Percentiles rank a stretch among this genome's conserved stretches.
Evolutionary conservation across 1,140 invertebrate genomes (phyloP).

Genomic region (Eumaeus atala): DNA sequence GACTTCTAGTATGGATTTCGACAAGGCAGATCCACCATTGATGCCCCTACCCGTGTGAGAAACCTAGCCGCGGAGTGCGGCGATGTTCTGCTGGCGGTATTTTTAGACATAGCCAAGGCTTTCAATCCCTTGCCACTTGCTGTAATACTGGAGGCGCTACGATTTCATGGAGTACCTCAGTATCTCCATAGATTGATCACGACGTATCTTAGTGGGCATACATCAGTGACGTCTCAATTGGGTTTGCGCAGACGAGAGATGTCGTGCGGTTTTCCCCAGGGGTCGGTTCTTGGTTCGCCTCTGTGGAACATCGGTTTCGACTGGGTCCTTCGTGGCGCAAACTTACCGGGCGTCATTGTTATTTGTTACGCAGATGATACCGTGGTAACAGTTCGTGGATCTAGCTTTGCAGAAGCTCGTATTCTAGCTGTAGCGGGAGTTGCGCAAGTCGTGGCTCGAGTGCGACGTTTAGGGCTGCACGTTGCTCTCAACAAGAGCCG

Average conservation of each 20-base stretch:
- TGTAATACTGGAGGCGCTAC: neutral
- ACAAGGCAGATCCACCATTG: neutral
- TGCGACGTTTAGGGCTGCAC: too few species aligned
- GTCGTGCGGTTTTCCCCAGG: neutral
- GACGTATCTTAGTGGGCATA: neutral
- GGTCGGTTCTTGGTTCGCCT: neutral
- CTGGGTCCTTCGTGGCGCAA: neutral
- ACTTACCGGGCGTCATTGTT: neutral
- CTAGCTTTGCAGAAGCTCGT: neutral
- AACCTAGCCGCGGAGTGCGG: neutral
- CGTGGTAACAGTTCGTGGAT: neutral
- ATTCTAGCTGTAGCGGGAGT: neutral
- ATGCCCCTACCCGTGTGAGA: neutral
- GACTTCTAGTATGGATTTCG: constrained; percentile 3
- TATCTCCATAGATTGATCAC: neutral
- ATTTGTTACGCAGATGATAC: neutral
- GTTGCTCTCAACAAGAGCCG: neutral
- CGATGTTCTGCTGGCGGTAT: neutral
- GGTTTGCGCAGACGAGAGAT: neutral
- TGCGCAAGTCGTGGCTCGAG: neutral
- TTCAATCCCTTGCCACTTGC: neutral
- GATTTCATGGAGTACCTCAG: neutral
- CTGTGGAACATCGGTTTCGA: neutral
- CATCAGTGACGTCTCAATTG: neutral
- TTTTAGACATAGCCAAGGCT: neutral